Evolutionary conservation across 2,797 vertebrate species (phyloP).

Genomic region (Falco columbarius): DNA sequence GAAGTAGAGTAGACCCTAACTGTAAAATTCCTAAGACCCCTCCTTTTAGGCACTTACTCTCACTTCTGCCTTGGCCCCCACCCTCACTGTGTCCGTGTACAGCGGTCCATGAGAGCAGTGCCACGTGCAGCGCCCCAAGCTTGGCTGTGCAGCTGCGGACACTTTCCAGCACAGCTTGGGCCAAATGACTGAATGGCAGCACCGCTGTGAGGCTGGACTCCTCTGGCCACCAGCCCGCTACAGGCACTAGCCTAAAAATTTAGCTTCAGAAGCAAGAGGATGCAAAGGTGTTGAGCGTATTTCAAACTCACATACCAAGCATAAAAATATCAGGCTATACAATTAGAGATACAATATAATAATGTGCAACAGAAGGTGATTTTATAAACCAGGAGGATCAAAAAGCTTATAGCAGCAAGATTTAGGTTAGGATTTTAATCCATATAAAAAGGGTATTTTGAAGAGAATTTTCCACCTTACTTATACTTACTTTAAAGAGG

Average conservation of each 20-base stretch:
- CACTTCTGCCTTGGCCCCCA: background rate
- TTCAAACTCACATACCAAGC: background rate
- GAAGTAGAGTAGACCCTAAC: background rate
- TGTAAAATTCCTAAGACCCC: background rate
- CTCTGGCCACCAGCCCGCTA: background rate
- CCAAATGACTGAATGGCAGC: rapidly evolving
- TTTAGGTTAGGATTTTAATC: background rate
- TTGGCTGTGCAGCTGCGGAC: rapidly evolving
- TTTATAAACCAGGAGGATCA: background rate
- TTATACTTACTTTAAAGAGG: background rate
- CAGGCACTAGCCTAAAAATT: background rate
- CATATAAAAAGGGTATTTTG: background rate
- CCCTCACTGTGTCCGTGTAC: background rate
- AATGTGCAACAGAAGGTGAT: background rate
- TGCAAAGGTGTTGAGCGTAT: background rate
- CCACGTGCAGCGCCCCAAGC: background rate
- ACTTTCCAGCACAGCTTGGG: background rate
- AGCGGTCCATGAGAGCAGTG: background rate
- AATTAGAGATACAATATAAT: background rate
- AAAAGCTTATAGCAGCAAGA: background rate
- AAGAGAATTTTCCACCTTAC: background rate
- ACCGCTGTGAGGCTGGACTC: background rate
- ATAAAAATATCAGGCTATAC: background rate
- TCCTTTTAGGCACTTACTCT: background rate
- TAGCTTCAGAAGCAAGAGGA: background rate